These are phyloP conservation scores for Chlorodrepanis virens DNA, from an alignment of 2,113 vertebrate genomes.

Conservation along the genomic window DNA sequence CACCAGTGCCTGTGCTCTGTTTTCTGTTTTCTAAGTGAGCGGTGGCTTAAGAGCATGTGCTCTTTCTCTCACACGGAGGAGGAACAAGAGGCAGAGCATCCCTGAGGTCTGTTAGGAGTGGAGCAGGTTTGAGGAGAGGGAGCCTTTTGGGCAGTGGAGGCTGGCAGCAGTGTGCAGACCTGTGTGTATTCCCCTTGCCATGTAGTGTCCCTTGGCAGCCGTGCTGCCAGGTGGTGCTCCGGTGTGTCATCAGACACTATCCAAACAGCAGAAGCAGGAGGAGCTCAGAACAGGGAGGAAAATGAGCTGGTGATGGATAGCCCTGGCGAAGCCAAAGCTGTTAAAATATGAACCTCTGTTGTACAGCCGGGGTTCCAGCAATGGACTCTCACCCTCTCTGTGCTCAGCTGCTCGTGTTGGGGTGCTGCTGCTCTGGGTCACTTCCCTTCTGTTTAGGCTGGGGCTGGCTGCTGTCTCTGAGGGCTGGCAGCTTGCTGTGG, in stretches of 20 bases:
- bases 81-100: neutral
- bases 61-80: fast-evolving
- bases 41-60: neutral
- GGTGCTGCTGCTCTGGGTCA: neutral
- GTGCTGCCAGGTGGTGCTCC: slow-evolving; percentile 63
- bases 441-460: neutral
- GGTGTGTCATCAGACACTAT: slow-evolving; percentile 85
- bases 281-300: slow-evolving; percentile 79
- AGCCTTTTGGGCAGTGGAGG: neutral
- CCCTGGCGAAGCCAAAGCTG: slow-evolving; percentile 67
- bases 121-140: neutral
- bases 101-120: neutral
- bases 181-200: fast-evolving
- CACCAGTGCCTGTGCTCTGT: neutral
- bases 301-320: slow-evolving; percentile 90
- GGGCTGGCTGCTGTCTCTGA: neutral
- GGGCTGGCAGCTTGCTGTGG: neutral
- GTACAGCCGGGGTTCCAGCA: neutral
- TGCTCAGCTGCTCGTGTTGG: neutral
- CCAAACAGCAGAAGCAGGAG: slow-evolving; percentile 83
- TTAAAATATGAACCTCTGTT: slow-evolving; percentile 84
- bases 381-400: neutral
- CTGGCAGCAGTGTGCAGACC: neutral
- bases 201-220: slow-evolving; percentile 54
- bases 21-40: neutral